phyloP scores from a whole-genome alignment of 2,113 vertebrate genomes.

The Misgurnus anguillicaudatus region DNA sequence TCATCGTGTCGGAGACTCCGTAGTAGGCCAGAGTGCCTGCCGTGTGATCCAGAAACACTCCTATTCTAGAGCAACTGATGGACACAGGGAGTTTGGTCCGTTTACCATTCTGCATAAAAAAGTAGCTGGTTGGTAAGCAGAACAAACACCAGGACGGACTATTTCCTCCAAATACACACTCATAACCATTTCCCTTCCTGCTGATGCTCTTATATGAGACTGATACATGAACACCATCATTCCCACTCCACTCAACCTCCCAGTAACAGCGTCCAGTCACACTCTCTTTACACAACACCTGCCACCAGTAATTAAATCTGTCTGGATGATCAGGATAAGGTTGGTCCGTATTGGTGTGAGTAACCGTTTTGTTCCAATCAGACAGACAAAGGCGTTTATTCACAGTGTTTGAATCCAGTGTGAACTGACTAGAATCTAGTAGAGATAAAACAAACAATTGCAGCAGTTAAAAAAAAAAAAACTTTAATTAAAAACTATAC shows the following conservation, averaged over 20 bases:
- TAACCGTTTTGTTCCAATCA: neutral
- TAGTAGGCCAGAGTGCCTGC: too few relatives aligned
- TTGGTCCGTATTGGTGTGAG: neutral
- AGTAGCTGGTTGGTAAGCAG: neutral
- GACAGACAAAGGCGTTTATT: neutral
- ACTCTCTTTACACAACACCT: too few relatives aligned
- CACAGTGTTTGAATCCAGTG: neutral
- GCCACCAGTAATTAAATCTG: neutral
- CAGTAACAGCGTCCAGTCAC: too few relatives aligned
- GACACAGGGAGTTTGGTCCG: too few relatives aligned
- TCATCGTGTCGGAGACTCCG: too few relatives aligned
- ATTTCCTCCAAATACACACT: neutral
- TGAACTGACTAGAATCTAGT: neutral
- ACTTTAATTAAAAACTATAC: too few relatives aligned
- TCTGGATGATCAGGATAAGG: neutral
- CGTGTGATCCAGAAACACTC: too few relatives aligned
- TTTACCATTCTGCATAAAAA: too few relatives aligned
- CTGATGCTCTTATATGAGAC: neutral
- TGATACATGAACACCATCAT: neutral
- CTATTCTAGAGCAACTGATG: too few relatives aligned
- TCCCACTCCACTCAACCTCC: neutral
- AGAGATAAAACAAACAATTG: too few relatives aligned
- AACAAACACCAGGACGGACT: neutral
- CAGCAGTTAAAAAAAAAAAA: neutral
- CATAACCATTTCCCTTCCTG: neutral